Evolutionary conservation across 2,797 vertebrate genomes (phyloP).

Genomic region (Schizopygopsis pylzovi): DNA sequence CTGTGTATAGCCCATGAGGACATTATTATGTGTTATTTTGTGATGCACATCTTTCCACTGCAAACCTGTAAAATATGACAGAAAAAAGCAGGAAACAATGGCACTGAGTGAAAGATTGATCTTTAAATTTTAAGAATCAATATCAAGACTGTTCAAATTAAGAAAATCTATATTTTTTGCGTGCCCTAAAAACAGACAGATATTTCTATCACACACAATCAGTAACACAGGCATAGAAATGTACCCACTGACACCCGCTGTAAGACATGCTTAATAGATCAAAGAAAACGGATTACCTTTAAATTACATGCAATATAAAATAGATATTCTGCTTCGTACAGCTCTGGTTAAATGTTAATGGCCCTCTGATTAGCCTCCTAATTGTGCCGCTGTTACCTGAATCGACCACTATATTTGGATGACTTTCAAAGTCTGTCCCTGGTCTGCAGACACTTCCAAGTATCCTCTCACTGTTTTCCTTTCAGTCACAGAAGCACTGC

Average conservation of each 20-base stretch:
- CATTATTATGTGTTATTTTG: not conserved
- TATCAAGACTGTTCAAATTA: not conserved
- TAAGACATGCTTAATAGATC: slow-evolving; percentile 17
- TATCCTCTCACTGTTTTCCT: slow-evolving; percentile 8
- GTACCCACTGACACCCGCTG: not conserved
- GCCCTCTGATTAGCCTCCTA: not conserved
- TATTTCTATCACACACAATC: not conserved
- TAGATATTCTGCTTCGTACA: not conserved
- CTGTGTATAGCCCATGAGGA: not conserved
- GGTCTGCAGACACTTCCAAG: slow-evolving; percentile 13
- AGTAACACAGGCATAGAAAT: slow-evolving; percentile 2
- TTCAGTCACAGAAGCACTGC: not conserved
- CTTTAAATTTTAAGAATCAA: not conserved
- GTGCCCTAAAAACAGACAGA: not conserved
- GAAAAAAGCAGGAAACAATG: not conserved
- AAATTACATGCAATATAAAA: slow-evolving; percentile 15
- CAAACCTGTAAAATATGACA: not conserved
- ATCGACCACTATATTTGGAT: slow-evolving; percentile 29
- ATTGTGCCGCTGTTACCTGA: not conserved
- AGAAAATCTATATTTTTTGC: not conserved
- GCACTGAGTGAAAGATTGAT: not conserved
- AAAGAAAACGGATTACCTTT: slow-evolving; percentile 14
- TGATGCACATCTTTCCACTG: not conserved
- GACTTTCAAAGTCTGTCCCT: slow-evolving; percentile 38
- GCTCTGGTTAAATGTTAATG: slow-evolving; percentile 27